Evolutionary conservation across 2,113 vertebrate genomes (phyloP), one percentile per base, ranked within the genome.

Genomic region (Tricholaema leucomelas): DNA sequence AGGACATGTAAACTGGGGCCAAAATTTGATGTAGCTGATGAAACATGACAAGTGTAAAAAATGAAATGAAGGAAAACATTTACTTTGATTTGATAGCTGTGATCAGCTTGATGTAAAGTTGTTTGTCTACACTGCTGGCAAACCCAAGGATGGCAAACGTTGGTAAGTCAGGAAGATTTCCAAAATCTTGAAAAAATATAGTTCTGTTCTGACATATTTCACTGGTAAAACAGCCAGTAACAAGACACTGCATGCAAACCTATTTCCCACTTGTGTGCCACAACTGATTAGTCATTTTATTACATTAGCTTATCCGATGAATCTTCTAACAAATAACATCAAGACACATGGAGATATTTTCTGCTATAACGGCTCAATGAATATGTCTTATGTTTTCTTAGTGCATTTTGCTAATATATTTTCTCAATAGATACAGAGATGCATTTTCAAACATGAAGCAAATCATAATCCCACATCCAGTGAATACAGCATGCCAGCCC

Each of bases 1-100:
- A 2, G 0, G 0, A n/a, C 3, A 4, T 3, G 19, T 31, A 28
- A 12, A 52, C 1, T 3, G 24, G 13, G 72, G 14, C 38, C 60
- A 46, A 33, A 40, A 36, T 3, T 25, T 42, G 12, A 6, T 40
- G 31, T 23, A 12, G n/a, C 3, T 67, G 31, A 81, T 90, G 36
- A 20, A 93, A 86, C 20, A 21, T 4, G 94, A 88, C 88, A 88
- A 42, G 46, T 52, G 31, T 30, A 18, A 93, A 79, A 64, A 52
- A 67, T 44, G 8, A 81, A 78, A 67, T 18, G 46, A 81, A 54
- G 59, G 36, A 73, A 38, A 56, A 30, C 14, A 48, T 59, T 52
- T 42, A 24, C 33, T 64, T 56, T 71, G 58, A 81, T 75, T 71
- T 70, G 58, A 27, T 30, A 48, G 58, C 33, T n/a, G 35, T 33